phyloP scores from a whole-genome alignment of 2,113 vertebrate species.

The Camelus bactrianus region DNA sequence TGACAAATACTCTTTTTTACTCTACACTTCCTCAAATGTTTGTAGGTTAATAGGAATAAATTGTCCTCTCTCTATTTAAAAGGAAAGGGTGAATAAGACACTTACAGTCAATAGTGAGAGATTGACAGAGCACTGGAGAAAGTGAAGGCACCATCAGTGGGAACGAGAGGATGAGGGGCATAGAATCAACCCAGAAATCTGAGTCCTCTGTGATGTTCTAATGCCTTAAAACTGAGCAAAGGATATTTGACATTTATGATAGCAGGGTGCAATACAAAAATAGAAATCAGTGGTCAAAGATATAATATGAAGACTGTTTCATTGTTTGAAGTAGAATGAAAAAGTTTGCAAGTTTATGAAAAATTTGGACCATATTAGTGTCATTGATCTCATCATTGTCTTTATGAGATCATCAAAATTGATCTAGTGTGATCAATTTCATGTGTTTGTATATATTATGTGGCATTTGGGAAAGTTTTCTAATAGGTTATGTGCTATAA shows the following conservation, averaged over 20 bases:
- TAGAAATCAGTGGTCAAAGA: not conserved
- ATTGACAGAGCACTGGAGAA: not conserved
- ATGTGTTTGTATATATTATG: not conserved
- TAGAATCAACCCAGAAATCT: not conserved
- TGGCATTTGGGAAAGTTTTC: not conserved
- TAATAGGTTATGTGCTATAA: not conserved
- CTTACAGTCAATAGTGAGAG: not conserved
- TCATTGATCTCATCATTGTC: not conserved
- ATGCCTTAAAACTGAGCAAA: not conserved
- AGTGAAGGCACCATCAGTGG: not conserved
- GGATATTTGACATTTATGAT: not conserved
- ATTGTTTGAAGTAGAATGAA: conserved; percentile 22
- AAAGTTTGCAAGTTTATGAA: not conserved
- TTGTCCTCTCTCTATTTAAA: not conserved
- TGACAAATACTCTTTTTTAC: not conserved
- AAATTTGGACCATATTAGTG: not conserved
- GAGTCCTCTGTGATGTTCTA: not conserved
- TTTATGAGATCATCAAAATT: not conserved
- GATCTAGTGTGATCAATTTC: not conserved
- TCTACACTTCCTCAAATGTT: not conserved
- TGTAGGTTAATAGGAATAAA: not conserved
- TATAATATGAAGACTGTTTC: not conserved
- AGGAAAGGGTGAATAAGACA: not conserved
- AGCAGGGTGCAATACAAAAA: not conserved
- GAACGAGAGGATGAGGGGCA: not conserved